phyloP scores from a whole-genome alignment of 2,113 vertebrate species.

The Myotis brandtii region DNA sequence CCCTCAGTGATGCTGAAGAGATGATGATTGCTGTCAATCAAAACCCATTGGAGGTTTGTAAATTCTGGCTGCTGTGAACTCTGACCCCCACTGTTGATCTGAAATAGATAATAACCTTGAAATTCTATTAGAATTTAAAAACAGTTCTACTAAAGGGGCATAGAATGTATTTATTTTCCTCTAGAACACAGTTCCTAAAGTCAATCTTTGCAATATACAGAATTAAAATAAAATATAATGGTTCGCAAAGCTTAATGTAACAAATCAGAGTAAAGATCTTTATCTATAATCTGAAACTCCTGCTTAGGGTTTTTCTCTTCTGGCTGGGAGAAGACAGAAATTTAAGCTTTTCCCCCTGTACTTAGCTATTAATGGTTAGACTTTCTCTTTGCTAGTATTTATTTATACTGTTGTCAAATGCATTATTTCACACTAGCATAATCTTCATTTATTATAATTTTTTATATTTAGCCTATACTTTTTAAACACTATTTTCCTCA shows the following conservation, averaged over 20 bases:
- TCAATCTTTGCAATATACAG: slow-evolving; percentile 80
- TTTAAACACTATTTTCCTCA: slow-evolving; percentile 55
- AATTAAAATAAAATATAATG: slow-evolving; percentile 72
- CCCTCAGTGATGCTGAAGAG: slow-evolving; percentile 94
- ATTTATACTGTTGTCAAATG: slow-evolving; percentile 63
- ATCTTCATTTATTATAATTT: slow-evolving; percentile 63
- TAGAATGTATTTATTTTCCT: slow-evolving; percentile 83
- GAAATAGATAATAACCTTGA: slow-evolving; percentile 99
- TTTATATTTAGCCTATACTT: slow-evolving; percentile 65
- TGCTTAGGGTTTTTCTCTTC: slow-evolving; percentile 56
- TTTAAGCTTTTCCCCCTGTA: slow-evolving; percentile 25
- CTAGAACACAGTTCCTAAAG: slow-evolving; percentile 79
- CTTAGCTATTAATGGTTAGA: slow-evolving; percentile 45
- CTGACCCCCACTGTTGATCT: slow-evolving; percentile 95
- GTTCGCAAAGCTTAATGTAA: slow-evolving; percentile 76
- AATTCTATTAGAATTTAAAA: slow-evolving; percentile 98
- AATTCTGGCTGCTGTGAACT: slow-evolving; percentile 95
- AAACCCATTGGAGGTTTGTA: slow-evolving; percentile 93
- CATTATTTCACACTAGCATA: slow-evolving; percentile 63
- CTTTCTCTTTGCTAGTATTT: slow-evolving; percentile 67
- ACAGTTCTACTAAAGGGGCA: slow-evolving; percentile 89
- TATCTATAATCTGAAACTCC: slow-evolving; percentile 48
- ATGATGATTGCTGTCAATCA: slow-evolving; percentile 99
- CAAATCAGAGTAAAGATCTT: slow-evolving; percentile 74
- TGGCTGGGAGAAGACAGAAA: slow-evolving; percentile 40